Conservation (phyloP, 1,140 invertebrate species). For the Kradibia gibbosae region DNA sequence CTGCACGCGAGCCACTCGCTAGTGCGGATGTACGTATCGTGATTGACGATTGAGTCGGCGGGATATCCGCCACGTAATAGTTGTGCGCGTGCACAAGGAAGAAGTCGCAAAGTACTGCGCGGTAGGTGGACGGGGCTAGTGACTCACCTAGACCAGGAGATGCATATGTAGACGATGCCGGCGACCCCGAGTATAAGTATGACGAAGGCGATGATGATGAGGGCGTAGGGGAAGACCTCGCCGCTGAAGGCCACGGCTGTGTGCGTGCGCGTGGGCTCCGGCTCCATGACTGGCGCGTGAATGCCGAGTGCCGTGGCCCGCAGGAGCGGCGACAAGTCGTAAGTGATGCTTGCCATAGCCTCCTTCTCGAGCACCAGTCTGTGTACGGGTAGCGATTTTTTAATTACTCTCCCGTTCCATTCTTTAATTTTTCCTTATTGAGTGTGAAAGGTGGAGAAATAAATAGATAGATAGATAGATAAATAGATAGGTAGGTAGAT, state of each 20-base stretch:
- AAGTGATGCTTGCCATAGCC: conserved; percentile 78
- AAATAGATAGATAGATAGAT: no score
- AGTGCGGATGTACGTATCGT: no score
- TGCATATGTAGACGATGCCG: conserved; percentile 92
- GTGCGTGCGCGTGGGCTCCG: conserved; percentile 68
- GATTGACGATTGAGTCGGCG: no score
- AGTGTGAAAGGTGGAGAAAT: no score
- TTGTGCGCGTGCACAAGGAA: background rate
- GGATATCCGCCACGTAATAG: background rate
- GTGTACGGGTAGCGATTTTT: no score
- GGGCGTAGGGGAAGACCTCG: conserved; percentile 87
- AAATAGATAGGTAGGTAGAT: no score
- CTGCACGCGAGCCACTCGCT: no score
- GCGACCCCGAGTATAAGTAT: conserved; percentile 88
- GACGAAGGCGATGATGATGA: conserved; percentile 88
- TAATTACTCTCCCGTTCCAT: no score
- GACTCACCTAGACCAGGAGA: conserved; percentile 90
- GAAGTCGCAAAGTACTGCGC: no score
- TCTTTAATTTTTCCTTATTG: no score
- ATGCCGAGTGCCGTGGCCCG: conserved; percentile 80
- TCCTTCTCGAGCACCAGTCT: conserved; percentile 74
- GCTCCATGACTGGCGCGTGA: conserved; percentile 76
- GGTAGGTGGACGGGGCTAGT: background rate
- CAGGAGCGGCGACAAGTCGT: conserved; percentile 77
- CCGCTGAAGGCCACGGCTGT: conserved; percentile 78